These are phyloP conservation scores for Samia ricini DNA, from an alignment of 1,140 invertebrate genomes.

Conservation along the genomic window DNA sequence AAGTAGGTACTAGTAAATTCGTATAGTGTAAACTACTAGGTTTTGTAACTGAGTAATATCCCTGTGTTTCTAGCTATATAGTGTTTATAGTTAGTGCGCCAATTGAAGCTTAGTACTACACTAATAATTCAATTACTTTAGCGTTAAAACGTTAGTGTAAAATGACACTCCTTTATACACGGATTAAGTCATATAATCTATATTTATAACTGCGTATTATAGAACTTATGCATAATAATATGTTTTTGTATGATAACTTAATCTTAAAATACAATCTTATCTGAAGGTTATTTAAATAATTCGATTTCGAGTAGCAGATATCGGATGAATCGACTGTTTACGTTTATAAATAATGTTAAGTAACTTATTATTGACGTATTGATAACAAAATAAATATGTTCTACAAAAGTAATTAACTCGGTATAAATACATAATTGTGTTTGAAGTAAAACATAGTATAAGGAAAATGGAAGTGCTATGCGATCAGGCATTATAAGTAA, in stretches of 20 bases:
- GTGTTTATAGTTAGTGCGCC: not conserved
- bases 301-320: not conserved
- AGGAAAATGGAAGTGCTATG: too few relatives aligned
- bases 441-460: too few relatives aligned
- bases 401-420: not conserved
- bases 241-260: not conserved
- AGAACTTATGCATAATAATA: not conserved
- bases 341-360: not conserved
- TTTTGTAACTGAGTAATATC: too few relatives aligned
- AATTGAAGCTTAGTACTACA: not conserved
- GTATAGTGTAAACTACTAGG: too few relatives aligned
- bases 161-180: too few relatives aligned
- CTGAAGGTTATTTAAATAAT: not conserved
- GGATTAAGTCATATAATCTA: too few relatives aligned
- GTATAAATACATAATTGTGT: too few relatives aligned
- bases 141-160: too few relatives aligned
- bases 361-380: not conserved
- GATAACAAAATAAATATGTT: not conserved
- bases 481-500: too few relatives aligned
- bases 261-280: not conserved
- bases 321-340: not conserved
- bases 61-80: too few relatives aligned
- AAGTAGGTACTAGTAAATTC: too few relatives aligned
- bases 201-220: not conserved
- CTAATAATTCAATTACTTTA: too few relatives aligned